phyloP scores from a whole-genome alignment of 2,797 vertebrate genomes.

The Avahi laniger region DNA sequence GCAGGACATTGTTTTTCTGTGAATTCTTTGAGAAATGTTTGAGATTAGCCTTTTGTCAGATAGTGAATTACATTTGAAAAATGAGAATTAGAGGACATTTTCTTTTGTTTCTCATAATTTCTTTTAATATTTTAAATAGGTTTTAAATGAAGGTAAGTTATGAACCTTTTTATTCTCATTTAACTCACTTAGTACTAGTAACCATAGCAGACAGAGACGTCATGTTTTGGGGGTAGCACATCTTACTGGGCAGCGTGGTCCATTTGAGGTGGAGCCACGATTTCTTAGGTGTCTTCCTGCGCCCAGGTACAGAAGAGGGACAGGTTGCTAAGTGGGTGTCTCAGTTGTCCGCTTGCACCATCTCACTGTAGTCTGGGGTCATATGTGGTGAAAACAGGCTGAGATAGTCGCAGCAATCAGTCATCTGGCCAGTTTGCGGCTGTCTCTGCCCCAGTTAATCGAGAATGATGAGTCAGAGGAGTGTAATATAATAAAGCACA shows the following conservation, averaged over 20 bases:
- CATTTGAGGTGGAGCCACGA: neutral
- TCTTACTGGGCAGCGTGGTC: neutral
- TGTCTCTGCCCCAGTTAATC: neutral
- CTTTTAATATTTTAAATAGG: neutral
- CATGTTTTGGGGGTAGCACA: neutral
- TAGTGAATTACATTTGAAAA: neutral
- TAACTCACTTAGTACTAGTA: neutral
- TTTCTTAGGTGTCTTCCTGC: neutral
- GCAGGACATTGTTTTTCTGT: neutral
- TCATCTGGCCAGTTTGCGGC: neutral
- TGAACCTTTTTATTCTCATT: neutral
- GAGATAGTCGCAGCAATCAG: neutral
- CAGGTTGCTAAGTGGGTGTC: neutral
- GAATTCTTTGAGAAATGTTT: conserved; percentile 6
- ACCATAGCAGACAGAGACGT: neutral
- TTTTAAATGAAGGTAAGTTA: neutral
- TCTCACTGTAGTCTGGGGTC: neutral
- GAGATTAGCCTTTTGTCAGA: neutral
- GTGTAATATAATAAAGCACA: neutral
- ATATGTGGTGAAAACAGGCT: neutral
- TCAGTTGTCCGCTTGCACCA: no score
- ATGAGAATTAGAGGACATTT: neutral
- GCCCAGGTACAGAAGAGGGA: neutral
- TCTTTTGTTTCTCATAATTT: neutral
- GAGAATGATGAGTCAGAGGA: neutral